A percentile compares a stretch with the other conserved stretches of the same genome.
phyloP scores from a whole-genome alignment of 1,140 invertebrate genomes.

The Antheraea pernyi region DNA sequence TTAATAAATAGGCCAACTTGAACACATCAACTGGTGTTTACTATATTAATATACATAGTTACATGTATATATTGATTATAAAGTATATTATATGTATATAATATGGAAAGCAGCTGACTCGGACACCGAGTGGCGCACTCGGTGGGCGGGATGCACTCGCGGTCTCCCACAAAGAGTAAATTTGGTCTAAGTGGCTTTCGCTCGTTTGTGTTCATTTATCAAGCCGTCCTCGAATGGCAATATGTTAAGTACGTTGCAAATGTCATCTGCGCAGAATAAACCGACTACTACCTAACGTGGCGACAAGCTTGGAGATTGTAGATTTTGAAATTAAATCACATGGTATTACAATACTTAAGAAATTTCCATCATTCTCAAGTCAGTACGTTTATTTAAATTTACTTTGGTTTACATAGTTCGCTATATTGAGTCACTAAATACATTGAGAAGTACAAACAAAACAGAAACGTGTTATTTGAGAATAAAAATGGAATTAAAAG shows the following conservation, averaged over 20 bases:
- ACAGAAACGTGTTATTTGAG: background rate
- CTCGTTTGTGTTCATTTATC: conserved; percentile 72
- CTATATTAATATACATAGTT: background rate
- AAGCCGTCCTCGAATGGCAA: conserved; percentile 54
- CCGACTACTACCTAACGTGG: conserved; percentile 65
- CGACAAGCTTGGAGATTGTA: conserved; percentile 61
- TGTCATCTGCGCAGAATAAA: conserved; percentile 41
- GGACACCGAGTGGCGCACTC: conserved; percentile 36
- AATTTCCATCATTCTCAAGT: conserved; percentile 57
- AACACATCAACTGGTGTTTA: background rate
- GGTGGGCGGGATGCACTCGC: conserved; percentile 40
- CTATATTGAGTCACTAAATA: background rate
- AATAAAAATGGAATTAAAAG: background rate
- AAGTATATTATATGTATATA: conserved; percentile 26
- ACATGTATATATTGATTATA: conserved; percentile 11
- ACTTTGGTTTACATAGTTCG: no score
- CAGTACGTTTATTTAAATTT: background rate
- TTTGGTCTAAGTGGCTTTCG: conserved; percentile 74
- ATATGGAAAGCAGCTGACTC: conserved; percentile 65
- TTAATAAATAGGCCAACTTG: background rate
- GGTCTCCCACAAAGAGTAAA: conserved; percentile 77
- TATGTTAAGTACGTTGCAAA: conserved; percentile 58
- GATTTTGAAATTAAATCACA: conserved; percentile 40
- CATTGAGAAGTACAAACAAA: background rate
- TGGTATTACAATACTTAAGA: conserved; percentile 55